Base-by-base conservation (phyloP, 2,113 vertebrate species). In the Psophia crepitans region DNA sequence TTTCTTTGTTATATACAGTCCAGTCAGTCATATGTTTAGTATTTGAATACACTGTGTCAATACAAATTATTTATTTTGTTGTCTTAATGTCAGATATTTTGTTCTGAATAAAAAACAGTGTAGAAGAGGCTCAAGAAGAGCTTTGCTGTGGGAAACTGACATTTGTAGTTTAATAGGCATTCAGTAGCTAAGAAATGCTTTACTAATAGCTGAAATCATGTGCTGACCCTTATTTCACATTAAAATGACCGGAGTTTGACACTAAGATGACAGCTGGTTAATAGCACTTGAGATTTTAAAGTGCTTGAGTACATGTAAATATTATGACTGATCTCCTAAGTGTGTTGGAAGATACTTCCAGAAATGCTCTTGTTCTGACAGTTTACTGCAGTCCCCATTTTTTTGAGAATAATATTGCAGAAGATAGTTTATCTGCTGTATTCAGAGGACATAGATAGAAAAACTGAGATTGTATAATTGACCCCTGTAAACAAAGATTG, bases 221-320 rank as follows among this genome's bases (percentile, higher is more conserved):
- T 91, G 68, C 90, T 98, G 98, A 98, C 98, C 98, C 93, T 96
- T 92, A 96, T 95, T 98, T 98, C 98, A 98, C 98, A 98, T 98
- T 93, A 89, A 96, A 97, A 94, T 98, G 98, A 98, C 98, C 98
- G 71, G 91, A 97, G 94, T 97, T 98, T 99, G 98, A 98, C 98
- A 98, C 97, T 83, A 88, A 92, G 90, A 96, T 97, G 97, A 98
- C 98, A 99, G 98, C 98, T 98, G 98, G 95, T 97, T 98, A 97
- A 96, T 96, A 91, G 95, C 98, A 94, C 96, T 98, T 98, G 97
- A 98, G 96, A 98, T 98, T 97, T 95, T 96, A 98, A 98, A 98
- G 98, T 97, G 90, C 97, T 97, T 97, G 93, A 96, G 96, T 97
- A 89, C 96, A 93, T 98, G 87, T 98, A 98, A 98, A 98, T 98